Evolutionary conservation across 2,888 invertebrate genomes (phyloP).

Genomic region (Autographa pulchrina): DNA sequence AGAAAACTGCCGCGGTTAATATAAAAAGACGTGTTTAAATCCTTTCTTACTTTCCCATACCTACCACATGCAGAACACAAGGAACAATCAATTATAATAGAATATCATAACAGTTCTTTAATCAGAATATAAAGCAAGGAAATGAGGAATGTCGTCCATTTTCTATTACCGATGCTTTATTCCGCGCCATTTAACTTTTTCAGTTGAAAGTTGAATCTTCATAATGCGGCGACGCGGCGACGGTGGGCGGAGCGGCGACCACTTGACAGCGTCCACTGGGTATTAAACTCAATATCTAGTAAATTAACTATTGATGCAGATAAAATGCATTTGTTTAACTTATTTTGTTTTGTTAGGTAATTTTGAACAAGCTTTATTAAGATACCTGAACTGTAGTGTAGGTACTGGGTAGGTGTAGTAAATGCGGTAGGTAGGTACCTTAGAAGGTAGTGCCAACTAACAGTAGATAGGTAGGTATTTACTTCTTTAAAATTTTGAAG

Average conservation of each 20-base stretch:
- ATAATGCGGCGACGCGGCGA: constrained; percentile 61
- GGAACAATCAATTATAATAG: constrained; percentile 14
- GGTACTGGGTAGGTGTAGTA: too few relatives aligned
- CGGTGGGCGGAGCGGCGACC: constrained; percentile 57
- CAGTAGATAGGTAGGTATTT: too few relatives aligned
- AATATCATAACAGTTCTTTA: constrained; percentile 54
- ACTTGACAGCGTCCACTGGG: constrained; percentile 57
- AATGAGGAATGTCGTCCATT: constrained; percentile 83
- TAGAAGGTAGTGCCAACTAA: too few relatives aligned
- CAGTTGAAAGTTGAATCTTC: constrained; percentile 77
- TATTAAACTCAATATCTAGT: constrained; percentile 60
- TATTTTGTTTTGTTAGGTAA: constrained; percentile 12
- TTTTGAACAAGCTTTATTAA: neutral
- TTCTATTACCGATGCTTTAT: constrained; percentile 82
- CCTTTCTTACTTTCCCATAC: too few relatives aligned
- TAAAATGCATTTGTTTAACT: constrained; percentile 40
- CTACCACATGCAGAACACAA: neutral
- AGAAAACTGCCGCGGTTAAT: too few relatives aligned
- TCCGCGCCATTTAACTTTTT: constrained; percentile 84
- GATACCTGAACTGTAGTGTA: too few relatives aligned
- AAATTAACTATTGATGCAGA: constrained; percentile 58
- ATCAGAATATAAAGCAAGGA: constrained; percentile 76
- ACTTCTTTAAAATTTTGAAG: too few relatives aligned
- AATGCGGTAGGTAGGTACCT: too few relatives aligned
- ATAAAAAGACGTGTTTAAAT: too few relatives aligned